Base-by-base conservation (phyloP, 2,797 vertebrate species). In the Rhynchotus rufescens region DNA sequence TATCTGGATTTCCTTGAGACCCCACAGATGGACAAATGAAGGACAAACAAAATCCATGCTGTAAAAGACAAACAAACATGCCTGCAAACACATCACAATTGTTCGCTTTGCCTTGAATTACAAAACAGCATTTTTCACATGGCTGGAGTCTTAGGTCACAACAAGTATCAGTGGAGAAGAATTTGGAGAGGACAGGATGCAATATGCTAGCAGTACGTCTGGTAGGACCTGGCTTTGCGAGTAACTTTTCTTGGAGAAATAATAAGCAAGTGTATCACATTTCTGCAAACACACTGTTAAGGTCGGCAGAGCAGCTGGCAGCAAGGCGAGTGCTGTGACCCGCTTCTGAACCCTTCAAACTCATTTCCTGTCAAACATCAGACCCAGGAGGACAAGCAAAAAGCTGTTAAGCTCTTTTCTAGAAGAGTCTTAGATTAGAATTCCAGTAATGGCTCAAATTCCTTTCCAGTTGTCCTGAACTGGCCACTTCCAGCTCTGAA, bases 381-480 rank as follows among this genome's bases (percentile, higher is more conserved):
- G 96, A 93, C 98, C 96, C 97, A 92, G 92, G 97, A 97, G 98
- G 96, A 97, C 97, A 83, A 91, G 95, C 91, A 94, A 96, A 91
- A 94, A 93, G 84, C 89, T 96, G 96, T 92, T 96, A 95, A 93
- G 89, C 96, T 94, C 96, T 97, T 96, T 65, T 90, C 94, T 97
- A 97, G 96, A 97, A 96, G 95, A 87, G 93, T 96, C 96, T 97
- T 94, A 97, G 97, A 97, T 97, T 96, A 96, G 97, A 97, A 98
- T 98, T 97, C 98, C 97, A 97, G 97, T 97, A 97, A 98, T 97
- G 97, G 95, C 96, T 98, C 93, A 57, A 96, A 98, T 98, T 97
- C 97, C 96, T 97, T 96, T 97, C 96, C 80, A 93, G 89, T 96
- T 97, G 97, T 97, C 95, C 95, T 86, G 93, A 96, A 84, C 94